These are phyloP conservation scores for Scaptomyza pallida DNA, from an alignment of 1,140 invertebrate genomes.

Conservation along the genomic window DNA sequence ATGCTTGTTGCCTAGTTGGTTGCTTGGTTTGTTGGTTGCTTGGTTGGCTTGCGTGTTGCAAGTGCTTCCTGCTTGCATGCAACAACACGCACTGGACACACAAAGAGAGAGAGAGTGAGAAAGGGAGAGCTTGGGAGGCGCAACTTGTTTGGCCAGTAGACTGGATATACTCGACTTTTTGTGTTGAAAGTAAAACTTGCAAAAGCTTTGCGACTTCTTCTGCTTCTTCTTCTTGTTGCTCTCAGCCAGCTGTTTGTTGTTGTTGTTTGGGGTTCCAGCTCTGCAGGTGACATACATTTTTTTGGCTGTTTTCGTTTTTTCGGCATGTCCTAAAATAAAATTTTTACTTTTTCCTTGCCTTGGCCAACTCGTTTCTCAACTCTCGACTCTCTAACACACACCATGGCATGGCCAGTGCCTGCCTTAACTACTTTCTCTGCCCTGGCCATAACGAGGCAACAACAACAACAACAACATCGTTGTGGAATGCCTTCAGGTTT, in stretches of 20 bases:
- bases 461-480: constrained; percentile 4
- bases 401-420: not conserved
- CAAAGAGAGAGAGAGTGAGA: constrained; percentile 6
- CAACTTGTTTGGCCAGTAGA: constrained; percentile 71
- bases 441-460: constrained; percentile 22
- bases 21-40: no score
- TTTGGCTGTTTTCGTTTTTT: not conserved
- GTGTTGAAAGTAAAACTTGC: constrained; percentile 73
- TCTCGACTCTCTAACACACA: constrained; percentile 8
- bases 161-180: constrained; percentile 42
- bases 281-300: constrained; percentile 78
- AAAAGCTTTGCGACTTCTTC: no score
- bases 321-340: constrained; percentile 73
- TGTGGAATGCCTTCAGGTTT: constrained; percentile 29
- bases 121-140: constrained; percentile 9
- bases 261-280: constrained; percentile 21
- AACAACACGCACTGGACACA: constrained; percentile 67
- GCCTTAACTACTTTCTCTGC: constrained; percentile 65
- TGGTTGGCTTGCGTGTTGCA: constrained; percentile 68
- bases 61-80: constrained; percentile 77
- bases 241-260: constrained; percentile 18
- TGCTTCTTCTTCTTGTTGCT: constrained; percentile 1
- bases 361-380: constrained; percentile 58
- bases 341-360: constrained; percentile 68
- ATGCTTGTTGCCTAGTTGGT: constrained; percentile 45